Evolutionary conservation across 2,113 vertebrate species (phyloP).

Genomic region (Corynorhinus townsendii): DNA sequence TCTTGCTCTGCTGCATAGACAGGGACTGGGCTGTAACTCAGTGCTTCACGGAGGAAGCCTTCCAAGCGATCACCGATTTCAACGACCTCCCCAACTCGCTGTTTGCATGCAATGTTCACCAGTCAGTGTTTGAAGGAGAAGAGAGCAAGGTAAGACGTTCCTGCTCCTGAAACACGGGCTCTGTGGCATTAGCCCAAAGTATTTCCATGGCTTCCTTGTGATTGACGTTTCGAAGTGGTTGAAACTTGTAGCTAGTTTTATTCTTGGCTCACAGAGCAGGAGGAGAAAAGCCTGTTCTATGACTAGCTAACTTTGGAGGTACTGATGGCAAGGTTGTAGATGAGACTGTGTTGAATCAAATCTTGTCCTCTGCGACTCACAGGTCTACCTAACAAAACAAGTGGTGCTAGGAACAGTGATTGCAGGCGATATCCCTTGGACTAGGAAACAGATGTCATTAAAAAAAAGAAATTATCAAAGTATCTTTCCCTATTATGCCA

Average conservation of each 20-base stretch:
- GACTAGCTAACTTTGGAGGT: not conserved
- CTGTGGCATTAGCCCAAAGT: not conserved
- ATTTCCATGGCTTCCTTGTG: not conserved
- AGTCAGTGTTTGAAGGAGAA: slow-evolving; percentile 88
- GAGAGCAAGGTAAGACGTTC: slow-evolving; percentile 83
- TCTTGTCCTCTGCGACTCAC: not conserved
- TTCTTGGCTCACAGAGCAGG: not conserved
- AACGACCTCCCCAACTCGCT: slow-evolving; percentile 88
- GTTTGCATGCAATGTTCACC: slow-evolving; percentile 90
- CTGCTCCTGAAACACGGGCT: not conserved
- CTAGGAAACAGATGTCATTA: not conserved
- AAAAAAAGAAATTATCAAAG: not conserved
- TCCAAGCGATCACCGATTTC: slow-evolving; percentile 89
- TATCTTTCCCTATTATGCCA: not conserved
- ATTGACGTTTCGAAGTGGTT: not conserved
- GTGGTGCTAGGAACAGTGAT: not conserved
- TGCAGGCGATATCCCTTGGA: not conserved
- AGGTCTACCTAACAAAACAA: not conserved
- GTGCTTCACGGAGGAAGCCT: slow-evolving; percentile 82
- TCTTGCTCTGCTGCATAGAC: slow-evolving; percentile 82
- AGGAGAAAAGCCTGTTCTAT: not conserved
- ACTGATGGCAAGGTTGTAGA: not conserved
- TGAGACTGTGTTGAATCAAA: not conserved
- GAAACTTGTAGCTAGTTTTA: not conserved
- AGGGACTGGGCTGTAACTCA: slow-evolving; percentile 75